These are phyloP conservation scores for Drosophila tropicalis DNA, from an alignment of 1,140 invertebrate species.

Conservation along the genomic window DNA sequence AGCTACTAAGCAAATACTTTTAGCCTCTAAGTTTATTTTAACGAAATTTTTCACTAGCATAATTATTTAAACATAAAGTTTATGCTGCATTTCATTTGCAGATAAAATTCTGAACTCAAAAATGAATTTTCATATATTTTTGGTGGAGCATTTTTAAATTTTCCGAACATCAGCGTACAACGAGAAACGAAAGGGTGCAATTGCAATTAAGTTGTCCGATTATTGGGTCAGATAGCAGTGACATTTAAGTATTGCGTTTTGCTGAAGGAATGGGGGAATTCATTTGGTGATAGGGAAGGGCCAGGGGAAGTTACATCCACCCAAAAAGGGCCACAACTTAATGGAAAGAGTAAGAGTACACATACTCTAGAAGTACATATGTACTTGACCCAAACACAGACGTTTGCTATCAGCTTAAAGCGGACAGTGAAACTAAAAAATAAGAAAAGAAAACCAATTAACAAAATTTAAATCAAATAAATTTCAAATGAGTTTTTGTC, in stretches of 20 bases:
- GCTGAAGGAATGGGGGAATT: not conserved
- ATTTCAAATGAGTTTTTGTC: too few relatives aligned
- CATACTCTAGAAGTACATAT: not conserved
- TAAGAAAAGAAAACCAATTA: not conserved
- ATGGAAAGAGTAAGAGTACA: not conserved
- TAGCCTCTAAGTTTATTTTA: too few relatives aligned
- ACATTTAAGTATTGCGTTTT: slow-evolving; percentile 45
- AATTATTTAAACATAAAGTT: too few relatives aligned
- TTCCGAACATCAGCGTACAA: not conserved
- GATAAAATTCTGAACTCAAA: not conserved
- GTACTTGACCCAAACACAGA: not conserved
- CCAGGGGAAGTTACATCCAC: not conserved
- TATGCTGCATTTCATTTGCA: not conserved
- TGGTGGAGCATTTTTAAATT: not conserved
- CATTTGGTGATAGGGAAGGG: too few relatives aligned
- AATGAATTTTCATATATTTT: not conserved
- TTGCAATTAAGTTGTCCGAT: slow-evolving; percentile 63
- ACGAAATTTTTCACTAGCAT: too few relatives aligned
- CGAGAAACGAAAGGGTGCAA: slow-evolving; percentile 33
- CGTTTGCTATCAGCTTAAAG: not conserved
- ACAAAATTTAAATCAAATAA: not conserved
- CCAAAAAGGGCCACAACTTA: not conserved
- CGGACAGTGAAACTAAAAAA: slow-evolving; percentile 2
- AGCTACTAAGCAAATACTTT: too few relatives aligned
- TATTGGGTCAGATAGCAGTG: slow-evolving; percentile 51